These are phyloP conservation scores for Merodon equestris DNA, from an alignment of 2,888 invertebrate genomes.

Conservation along the genomic window DNA sequence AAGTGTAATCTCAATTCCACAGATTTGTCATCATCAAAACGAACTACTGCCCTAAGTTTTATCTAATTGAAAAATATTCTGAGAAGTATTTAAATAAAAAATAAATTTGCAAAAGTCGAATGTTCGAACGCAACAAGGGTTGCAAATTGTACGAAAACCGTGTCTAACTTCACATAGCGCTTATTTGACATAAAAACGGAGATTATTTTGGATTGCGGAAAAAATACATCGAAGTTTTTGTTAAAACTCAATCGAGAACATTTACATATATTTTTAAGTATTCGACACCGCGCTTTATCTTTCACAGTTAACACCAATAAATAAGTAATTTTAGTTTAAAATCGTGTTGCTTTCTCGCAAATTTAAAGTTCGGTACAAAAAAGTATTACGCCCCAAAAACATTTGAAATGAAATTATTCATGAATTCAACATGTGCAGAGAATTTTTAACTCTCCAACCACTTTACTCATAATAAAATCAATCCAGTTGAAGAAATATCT, in stretches of 20 bases:
- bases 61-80: too few species aligned
- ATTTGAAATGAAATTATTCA: slow-evolving; percentile 52
- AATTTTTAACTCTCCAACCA: slow-evolving; percentile 8
- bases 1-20: too few species aligned
- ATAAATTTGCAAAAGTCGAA: background rate
- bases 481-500: background rate
- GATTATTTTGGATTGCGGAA: slow-evolving; percentile 58
- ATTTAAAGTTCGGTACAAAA: slow-evolving; percentile 3
- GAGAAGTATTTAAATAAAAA: too few species aligned
- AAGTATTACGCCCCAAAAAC: slow-evolving; percentile 61
- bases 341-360: slow-evolving; percentile 9
- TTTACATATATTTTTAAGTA: slow-evolving; percentile 8
- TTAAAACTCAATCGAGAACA: slow-evolving; percentile 3
- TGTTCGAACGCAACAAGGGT: slow-evolving; percentile 20
- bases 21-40: too few species aligned
- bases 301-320: background rate
- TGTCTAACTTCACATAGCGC: slow-evolving; percentile 38
- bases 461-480: slow-evolving; percentile 5
- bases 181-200: slow-evolving; percentile 56
- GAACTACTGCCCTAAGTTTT: too few species aligned
- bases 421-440: slow-evolving; percentile 20
- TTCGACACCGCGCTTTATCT: too few species aligned
- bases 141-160: background rate
- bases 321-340: slow-evolving; percentile 2
- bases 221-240: slow-evolving; percentile 38